Evolutionary conservation across 2,797 vertebrate species (phyloP).

Genomic region (Bradypodion pumilum): DNA sequence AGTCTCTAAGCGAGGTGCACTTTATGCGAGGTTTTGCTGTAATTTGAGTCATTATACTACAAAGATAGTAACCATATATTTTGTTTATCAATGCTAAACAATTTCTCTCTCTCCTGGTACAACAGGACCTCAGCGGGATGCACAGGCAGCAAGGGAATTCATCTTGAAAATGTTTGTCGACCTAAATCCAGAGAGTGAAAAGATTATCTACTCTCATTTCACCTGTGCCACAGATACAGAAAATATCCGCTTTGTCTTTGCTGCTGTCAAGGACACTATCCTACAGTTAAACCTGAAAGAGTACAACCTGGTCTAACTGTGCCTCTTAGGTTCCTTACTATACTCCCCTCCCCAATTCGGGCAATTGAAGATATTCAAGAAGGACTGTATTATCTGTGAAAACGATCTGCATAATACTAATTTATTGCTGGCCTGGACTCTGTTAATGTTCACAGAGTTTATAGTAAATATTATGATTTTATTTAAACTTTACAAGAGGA

Average conservation of each 20-base stretch:
- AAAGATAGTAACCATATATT: not conserved
- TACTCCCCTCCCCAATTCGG: conserved; percentile 56
- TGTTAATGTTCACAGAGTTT: conserved; percentile 78
- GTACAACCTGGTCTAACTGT: conserved; percentile 92
- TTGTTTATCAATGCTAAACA: not conserved
- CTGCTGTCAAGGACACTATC: conserved; percentile 97
- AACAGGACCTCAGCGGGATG: conserved; percentile 90
- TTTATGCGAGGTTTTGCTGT: not conserved
- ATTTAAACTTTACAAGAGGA: conserved; percentile 83
- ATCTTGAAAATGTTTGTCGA: conserved; percentile 98
- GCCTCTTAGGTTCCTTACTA: conserved; percentile 58
- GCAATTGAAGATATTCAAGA: conserved; percentile 73
- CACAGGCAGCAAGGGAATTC: conserved; percentile 92
- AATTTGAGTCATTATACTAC: too few relatives aligned
- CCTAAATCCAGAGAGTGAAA: conserved; percentile 96
- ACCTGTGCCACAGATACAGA: conserved; percentile 97
- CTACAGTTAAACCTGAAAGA: conserved; percentile 97
- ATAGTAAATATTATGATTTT: conserved; percentile 89
- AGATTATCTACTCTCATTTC: conserved; percentile 99
- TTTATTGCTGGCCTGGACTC: conserved; percentile 91
- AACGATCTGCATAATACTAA: conserved; percentile 89
- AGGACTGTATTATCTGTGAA: conserved; percentile 87
- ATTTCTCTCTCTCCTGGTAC: conserved; percentile 28
- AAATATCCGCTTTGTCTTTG: conserved; percentile 97
- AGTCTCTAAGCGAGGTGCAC: too few relatives aligned